Evolutionary conservation across 2,888 invertebrate genomes (phyloP).

Genomic region (Halocaridina rubra): DNA sequence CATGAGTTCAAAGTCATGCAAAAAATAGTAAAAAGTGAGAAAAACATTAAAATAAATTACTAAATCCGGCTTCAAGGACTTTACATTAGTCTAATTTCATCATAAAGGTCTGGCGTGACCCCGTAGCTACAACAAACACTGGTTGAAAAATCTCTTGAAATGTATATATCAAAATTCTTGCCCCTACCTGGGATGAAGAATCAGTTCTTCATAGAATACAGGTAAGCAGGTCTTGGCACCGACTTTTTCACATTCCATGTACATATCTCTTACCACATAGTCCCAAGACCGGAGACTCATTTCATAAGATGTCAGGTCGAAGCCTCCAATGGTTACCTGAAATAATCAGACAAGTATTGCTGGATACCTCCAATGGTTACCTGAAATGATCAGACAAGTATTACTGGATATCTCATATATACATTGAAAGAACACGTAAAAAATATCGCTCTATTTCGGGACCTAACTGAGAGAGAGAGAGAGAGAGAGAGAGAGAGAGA

Average conservation of each 20-base stretch:
- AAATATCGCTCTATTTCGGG: neutral
- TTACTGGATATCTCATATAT: neutral
- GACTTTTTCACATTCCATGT: neutral
- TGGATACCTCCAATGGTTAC: neutral
- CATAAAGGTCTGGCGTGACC: too few relatives aligned
- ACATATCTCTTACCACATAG: neutral
- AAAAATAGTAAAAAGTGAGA: too few relatives aligned
- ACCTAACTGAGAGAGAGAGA: too few relatives aligned
- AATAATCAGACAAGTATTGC: neutral
- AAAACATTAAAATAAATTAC: too few relatives aligned
- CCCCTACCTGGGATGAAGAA: neutral
- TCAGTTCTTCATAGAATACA: neutral
- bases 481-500: too few relatives aligned
- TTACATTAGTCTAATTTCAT: too few relatives aligned
- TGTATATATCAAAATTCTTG: too few relatives aligned
- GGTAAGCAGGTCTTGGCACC: neutral
- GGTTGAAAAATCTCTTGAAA: too few relatives aligned
- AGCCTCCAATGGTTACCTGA: neutral
- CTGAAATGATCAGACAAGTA: neutral
- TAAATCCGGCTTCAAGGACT: too few relatives aligned
- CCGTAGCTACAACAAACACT: too few relatives aligned
- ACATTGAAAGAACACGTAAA: neutral
- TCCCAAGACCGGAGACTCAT: neutral
- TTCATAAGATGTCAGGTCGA: neutral
- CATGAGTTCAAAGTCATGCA: too few relatives aligned